Conservation (phyloP, 2,888 invertebrate genomes). For the Synergus itoensis region DNA sequence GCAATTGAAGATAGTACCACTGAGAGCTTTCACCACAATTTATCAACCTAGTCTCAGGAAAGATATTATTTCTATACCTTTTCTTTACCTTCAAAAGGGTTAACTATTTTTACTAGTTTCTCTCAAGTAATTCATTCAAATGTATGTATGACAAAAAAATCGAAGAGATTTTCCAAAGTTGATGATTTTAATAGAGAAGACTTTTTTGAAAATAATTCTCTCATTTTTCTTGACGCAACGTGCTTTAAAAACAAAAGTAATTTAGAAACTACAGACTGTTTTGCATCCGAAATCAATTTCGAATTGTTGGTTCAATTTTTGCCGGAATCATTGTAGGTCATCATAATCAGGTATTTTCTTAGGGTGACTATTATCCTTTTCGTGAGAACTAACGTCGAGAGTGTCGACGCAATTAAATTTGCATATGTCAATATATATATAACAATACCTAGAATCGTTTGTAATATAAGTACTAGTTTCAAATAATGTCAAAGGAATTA, state of each 20-base stretch:
- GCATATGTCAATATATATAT: too few relatives aligned
- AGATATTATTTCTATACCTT: conserved; percentile 6
- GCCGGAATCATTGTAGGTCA: conserved; percentile 13
- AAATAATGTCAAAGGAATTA: too few relatives aligned
- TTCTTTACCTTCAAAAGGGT: neutral
- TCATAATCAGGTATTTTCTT: neutral
- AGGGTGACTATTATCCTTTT: conserved; percentile 14
- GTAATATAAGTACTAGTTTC: neutral
- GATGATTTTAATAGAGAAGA: neutral
- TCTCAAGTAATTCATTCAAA: too few relatives aligned
- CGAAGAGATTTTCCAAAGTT: neutral
- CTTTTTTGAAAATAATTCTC: neutral
- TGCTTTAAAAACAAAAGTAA: neutral
- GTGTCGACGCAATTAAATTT: too few relatives aligned
- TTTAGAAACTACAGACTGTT: neutral
- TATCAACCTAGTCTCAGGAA: conserved; percentile 16
- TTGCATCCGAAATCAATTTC: neutral
- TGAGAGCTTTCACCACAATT: conserved; percentile 26
- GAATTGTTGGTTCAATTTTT: neutral
- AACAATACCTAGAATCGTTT: neutral
- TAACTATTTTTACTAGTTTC: neutral
- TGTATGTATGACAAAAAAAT: too few relatives aligned
- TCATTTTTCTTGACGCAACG: neutral
- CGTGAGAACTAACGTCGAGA: conserved; percentile 16
- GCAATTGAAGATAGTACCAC: conserved; percentile 31